Evolutionary conservation across 2,888 invertebrate genomes (phyloP).

Genomic region (Nasonovia ribisnigri): DNA sequence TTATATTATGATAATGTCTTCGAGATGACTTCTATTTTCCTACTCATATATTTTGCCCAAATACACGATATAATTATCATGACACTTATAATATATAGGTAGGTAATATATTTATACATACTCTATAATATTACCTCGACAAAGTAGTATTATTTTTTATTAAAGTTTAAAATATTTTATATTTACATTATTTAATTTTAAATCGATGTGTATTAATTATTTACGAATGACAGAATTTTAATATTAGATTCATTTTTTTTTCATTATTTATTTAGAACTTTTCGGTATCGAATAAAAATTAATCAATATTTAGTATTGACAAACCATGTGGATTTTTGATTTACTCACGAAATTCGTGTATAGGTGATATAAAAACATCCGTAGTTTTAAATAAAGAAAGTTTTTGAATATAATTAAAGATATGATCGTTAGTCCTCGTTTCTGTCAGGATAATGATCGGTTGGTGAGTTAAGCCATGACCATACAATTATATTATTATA

Average conservation of each 20-base stretch:
- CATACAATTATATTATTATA: neutral
- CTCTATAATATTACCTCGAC: neutral
- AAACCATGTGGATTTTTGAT: neutral
- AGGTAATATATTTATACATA: too few relatives aligned
- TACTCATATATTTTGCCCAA: neutral
- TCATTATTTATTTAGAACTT: neutral
- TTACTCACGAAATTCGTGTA: neutral
- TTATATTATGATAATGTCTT: neutral
- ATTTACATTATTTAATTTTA: neutral
- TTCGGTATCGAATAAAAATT: neutral
- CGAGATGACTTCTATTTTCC: neutral
- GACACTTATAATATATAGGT: too few relatives aligned
- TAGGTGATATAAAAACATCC: neutral
- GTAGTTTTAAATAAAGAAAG: constrained; percentile 37
- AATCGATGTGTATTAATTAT: too few relatives aligned
- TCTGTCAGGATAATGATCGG: neutral
- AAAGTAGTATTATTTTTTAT: neutral
- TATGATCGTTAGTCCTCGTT: constrained; percentile 2
- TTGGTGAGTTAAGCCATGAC: neutral
- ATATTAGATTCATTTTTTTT: neutral
- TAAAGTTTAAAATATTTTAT: neutral
- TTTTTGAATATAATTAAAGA: constrained; percentile 21
- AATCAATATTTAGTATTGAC: neutral
- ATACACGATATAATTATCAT: neutral
- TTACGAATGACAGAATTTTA: neutral